Evolutionary conservation across 2,888 invertebrate species (phyloP).

Genomic region (Leptopilina drosophilae): DNA sequence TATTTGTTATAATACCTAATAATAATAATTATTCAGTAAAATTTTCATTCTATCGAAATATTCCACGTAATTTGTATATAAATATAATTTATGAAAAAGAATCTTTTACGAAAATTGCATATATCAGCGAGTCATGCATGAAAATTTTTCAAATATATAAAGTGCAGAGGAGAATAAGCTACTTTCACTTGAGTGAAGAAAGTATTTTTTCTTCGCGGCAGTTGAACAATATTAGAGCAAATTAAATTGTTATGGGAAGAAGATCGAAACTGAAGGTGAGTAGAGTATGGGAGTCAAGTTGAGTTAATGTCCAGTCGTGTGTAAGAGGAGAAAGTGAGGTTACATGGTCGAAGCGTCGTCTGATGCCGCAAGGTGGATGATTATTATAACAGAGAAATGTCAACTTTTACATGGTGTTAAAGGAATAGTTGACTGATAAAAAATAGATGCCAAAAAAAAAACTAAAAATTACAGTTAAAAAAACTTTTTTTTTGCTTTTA

Average conservation of each 20-base stretch:
- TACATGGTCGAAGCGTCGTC: constrained; percentile 58
- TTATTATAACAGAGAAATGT: constrained; percentile 59
- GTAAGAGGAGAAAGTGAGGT: constrained; percentile 67
- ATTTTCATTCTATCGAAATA: too few species aligned
- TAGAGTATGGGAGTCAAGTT: constrained; percentile 39
- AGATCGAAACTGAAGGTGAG: constrained; percentile 36
- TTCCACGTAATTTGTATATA: too few species aligned
- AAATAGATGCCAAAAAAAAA: constrained; percentile 8
- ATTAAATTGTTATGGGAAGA: constrained; percentile 29
- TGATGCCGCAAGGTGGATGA: constrained; percentile 59
- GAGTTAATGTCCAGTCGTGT: constrained; percentile 52
- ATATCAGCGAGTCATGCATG: not conserved
- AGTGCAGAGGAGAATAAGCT: constrained; percentile 9
- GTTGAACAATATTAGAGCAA: constrained; percentile 19
- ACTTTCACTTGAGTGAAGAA: constrained; percentile 35
- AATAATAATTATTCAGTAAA: too few species aligned
- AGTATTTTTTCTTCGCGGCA: constrained; percentile 30
- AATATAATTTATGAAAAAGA: too few species aligned
- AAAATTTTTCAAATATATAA: not conserved
- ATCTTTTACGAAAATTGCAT: not conserved
- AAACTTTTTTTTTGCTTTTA: too few species aligned
- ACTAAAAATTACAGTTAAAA: too few species aligned
- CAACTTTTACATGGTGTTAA: constrained; percentile 57
- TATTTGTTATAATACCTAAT: too few species aligned
- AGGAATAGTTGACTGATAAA: constrained; percentile 51